A percentile compares a stretch with the other conserved stretches of the same genome.
Evolutionary conservation across 2,113 vertebrate species (phyloP).

Genomic region (Pagrus major): DNA sequence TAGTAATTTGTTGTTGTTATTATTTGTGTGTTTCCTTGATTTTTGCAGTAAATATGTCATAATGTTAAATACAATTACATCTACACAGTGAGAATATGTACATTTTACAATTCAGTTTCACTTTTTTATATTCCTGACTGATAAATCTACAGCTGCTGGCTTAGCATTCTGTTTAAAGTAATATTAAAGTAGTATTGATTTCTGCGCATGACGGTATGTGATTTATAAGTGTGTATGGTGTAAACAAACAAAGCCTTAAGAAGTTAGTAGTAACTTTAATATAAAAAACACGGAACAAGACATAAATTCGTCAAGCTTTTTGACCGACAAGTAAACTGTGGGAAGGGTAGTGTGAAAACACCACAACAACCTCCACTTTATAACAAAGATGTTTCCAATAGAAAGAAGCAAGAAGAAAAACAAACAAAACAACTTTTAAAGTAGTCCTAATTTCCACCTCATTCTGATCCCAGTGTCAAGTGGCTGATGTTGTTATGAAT

Average conservation of each 20-base stretch:
- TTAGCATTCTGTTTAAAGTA: background rate
- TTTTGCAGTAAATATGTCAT: background rate
- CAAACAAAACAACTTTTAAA: slow-evolving; percentile 2
- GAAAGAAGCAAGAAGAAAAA: background rate
- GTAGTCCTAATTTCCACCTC: background rate
- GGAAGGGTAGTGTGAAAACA: background rate
- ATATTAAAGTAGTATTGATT: too few relatives aligned
- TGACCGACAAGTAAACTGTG: too few relatives aligned
- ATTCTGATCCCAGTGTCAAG: background rate
- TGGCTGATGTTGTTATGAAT: background rate
- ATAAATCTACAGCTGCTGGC: background rate
- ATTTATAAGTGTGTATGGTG: background rate
- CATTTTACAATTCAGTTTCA: background rate
- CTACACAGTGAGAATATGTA: background rate
- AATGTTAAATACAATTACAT: background rate
- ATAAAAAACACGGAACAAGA: background rate
- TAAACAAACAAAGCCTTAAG: background rate
- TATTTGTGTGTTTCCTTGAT: background rate
- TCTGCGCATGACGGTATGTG: background rate
- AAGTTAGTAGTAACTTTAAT: background rate
- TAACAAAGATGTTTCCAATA: background rate
- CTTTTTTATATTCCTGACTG: too few relatives aligned
- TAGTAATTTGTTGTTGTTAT: background rate
- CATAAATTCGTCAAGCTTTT: background rate
- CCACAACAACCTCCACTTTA: background rate